Evolutionary conservation across 2,797 vertebrate species (phyloP), one percentile per base, ranked within the genome.

Genomic region (Lutjanus campechanus): DNA sequence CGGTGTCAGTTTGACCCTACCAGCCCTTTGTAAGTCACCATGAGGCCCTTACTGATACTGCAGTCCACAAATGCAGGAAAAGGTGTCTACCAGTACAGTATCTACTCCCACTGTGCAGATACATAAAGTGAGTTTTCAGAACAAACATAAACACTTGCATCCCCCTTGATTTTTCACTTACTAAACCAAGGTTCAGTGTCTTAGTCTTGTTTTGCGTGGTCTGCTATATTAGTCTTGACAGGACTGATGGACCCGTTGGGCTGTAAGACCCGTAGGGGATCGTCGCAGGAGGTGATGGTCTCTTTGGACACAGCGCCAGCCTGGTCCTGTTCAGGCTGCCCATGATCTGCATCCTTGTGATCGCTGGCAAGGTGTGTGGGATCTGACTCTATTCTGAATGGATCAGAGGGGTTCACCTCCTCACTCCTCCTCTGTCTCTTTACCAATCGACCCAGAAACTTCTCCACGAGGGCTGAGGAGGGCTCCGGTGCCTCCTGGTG

Each of bases 371-470:
- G 25, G 70, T 69, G 87, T 7, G 89, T 56, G 7, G 89, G 88
- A 22, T 87, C 78, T 8, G 93, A 75, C 63, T 94, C 88, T 0
- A 91, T 88, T 53, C 88, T 91, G 73, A 96, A 88, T 29, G 92
- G 94, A 82, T 96, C 96, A 0, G 85, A 92, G 1, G 92, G 90
- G 82, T 96, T 91, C 50, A 95, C 92, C n/a, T 93, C 93, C 1
- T 94, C 93, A 0, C 96, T 96, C 82, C 97, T 94, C 20, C 95
- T 96, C 61, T 93, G 86, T 61, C 96, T 95, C 84, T 77, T 94
- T 1, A 94, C 92, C 76, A 93, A 95, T 47, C 82, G 90, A 0
- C 60, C 61, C 41, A 41, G 51, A 36, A 88, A 41, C 40, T 8
- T 84, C 49, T 93, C 69, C 49, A 93, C 76, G 1, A 89, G 92